A percentile compares a stretch with the other conserved stretches of the same genome.
These are phyloP conservation scores for Oophaga sylvatica DNA, from an alignment of 2,797 vertebrate species.

Conservation along the genomic window DNA sequence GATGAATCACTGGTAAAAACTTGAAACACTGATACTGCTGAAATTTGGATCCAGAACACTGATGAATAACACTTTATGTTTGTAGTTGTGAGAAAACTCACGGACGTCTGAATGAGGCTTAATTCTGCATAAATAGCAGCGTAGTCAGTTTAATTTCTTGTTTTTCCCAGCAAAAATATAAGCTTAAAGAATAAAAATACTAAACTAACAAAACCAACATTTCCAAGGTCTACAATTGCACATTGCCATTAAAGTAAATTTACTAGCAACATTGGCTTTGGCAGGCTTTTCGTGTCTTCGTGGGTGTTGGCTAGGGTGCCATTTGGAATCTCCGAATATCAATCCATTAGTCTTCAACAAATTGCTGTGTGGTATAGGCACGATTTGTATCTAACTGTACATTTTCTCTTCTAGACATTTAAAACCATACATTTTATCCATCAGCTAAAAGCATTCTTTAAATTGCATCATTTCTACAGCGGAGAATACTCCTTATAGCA, in stretches of 20 bases:
- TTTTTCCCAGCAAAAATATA: neutral
- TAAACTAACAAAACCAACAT: neutral
- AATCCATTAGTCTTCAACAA: neutral
- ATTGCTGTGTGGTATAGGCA: neutral
- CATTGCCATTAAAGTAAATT: neutral
- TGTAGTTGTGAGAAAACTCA: too few relatives aligned
- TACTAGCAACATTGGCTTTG: neutral
- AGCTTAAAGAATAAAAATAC: neutral
- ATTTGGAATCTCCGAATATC: neutral
- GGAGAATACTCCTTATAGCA: neutral
- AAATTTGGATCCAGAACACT: too few relatives aligned
- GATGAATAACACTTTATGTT: too few relatives aligned
- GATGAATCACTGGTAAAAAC: too few relatives aligned
- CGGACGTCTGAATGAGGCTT: too few relatives aligned
- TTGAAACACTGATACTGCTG: too few relatives aligned
- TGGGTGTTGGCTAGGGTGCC: neutral
- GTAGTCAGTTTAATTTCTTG: neutral
- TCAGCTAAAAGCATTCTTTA: slow-evolving; percentile 32
- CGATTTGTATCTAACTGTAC: neutral
- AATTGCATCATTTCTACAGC: neutral
- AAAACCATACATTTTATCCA: slow-evolving; percentile 2
- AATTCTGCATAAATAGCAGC: neutral
- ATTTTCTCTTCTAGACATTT: slow-evolving; percentile 2
- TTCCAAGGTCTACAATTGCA: neutral
- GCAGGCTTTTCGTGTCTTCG: neutral